Evolutionary conservation across 2,797 vertebrate species (phyloP).

Genomic region (Rallus crepitans): DNA sequence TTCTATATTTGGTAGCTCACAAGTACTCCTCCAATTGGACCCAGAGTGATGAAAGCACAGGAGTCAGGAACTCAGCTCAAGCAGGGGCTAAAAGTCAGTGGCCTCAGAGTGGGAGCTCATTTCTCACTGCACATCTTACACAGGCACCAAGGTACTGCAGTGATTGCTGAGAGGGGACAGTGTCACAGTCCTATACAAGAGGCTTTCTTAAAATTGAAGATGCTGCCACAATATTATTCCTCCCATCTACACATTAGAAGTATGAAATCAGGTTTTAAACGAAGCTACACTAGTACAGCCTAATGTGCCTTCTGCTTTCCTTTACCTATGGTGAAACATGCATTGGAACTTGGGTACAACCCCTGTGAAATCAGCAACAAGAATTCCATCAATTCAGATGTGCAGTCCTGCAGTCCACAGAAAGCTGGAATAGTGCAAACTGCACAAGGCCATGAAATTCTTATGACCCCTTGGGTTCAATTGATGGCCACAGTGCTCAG

Average conservation of each 20-base stretch:
- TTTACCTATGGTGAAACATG: not conserved
- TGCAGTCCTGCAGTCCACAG: not conserved
- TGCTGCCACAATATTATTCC: not conserved
- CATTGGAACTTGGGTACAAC: not conserved
- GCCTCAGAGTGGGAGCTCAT: not conserved
- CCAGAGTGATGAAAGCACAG: conserved; percentile 50
- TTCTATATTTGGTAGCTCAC: conserved; percentile 63
- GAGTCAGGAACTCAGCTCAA: conserved; percentile 41
- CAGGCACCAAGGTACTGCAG: not conserved
- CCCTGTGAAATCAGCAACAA: not conserved
- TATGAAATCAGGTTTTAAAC: not conserved
- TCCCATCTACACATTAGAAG: not conserved
- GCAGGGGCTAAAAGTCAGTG: not conserved
- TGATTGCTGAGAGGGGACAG: not conserved
- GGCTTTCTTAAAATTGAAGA: not conserved
- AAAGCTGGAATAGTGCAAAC: not conserved
- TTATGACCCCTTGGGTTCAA: not conserved
- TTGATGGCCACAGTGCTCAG: not conserved
- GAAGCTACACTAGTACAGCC: not conserved
- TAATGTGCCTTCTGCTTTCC: not conserved
- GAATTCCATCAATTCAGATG: not conserved
- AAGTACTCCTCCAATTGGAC: conserved; percentile 39
- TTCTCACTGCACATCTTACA: not conserved
- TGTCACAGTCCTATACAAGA: not conserved
- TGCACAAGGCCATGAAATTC: not conserved